phyloP scores from a whole-genome alignment of 2,113 vertebrate genomes.

The Callipepla californica region DNA sequence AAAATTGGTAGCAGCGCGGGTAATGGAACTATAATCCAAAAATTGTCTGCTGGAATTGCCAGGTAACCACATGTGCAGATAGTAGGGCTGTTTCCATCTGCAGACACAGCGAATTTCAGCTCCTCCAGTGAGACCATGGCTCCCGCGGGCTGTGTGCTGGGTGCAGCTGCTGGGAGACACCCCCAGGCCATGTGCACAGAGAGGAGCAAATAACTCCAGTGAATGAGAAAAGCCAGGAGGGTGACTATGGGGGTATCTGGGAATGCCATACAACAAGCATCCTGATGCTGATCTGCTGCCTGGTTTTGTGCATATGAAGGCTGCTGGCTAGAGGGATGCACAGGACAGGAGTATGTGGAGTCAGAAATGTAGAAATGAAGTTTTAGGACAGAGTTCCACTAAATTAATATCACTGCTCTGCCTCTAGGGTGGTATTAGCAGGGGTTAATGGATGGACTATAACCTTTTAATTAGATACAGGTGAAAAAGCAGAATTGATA shows the following conservation, averaged over 20 bases:
- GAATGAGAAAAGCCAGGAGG: not conserved
- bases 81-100: not conserved
- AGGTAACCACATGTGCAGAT: constrained; percentile 4
- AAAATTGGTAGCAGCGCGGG: not conserved
- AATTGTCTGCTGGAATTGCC: not conserved
- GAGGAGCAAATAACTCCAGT: not conserved
- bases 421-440: not conserved
- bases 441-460: not conserved
- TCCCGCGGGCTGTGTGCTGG: not conserved
- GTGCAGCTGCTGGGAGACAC: not conserved
- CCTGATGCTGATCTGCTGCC: not conserved
- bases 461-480: constrained; percentile 38
- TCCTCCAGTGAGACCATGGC: accelerated
- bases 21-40: constrained; percentile 35
- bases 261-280: not conserved
- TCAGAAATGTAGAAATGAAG: not conserved
- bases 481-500: constrained; percentile 16
- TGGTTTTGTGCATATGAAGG: not conserved
- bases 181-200: not conserved
- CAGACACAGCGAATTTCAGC: not conserved
- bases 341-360: not conserved
- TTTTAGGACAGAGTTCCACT: not conserved
- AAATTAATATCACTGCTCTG: not conserved
- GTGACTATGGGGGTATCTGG: not conserved
- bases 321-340: not conserved